Conservation (phyloP, 2,888 invertebrate genomes). For the Ischnura elegans region DNA sequence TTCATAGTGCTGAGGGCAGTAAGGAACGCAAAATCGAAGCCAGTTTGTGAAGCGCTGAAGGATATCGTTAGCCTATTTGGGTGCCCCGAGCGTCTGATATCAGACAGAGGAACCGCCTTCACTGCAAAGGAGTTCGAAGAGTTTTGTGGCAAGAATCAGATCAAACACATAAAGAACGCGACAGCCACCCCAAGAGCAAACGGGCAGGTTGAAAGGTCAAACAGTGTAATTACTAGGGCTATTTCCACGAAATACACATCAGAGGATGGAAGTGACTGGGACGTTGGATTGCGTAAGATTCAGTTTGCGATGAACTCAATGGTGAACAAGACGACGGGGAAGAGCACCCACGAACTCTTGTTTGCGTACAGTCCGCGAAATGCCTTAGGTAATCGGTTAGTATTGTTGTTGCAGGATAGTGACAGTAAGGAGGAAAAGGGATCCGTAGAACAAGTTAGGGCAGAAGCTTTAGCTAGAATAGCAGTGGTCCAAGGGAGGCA, state of each 20-base stretch:
- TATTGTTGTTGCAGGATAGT: not conserved
- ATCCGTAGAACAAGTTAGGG: not conserved
- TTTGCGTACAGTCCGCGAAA: not conserved
- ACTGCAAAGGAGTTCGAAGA: not conserved
- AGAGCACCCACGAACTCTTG: not conserved
- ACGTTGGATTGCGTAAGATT: not conserved
- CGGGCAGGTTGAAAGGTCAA: not conserved
- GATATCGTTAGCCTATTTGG: constrained; percentile 16
- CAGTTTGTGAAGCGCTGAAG: constrained; percentile 9
- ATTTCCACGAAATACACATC: not conserved
- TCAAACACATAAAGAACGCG: constrained; percentile 7
- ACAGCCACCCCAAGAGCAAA: not conserved
- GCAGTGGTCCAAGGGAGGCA: not conserved
- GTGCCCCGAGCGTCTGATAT: not conserved
- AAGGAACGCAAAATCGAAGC: not conserved
- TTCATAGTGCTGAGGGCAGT: not conserved
- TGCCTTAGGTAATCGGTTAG: not conserved
- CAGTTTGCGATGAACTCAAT: not conserved
- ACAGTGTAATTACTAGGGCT: not conserved
- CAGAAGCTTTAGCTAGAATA: not conserved
- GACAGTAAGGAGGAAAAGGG: not conserved
- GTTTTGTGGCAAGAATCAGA: not conserved
- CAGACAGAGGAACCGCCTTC: not conserved
- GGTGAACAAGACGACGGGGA: not conserved
- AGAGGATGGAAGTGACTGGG: not conserved